phyloP scores from a whole-genome alignment of 2,888 invertebrate genomes.

The Dermolepida albohirtum region DNA sequence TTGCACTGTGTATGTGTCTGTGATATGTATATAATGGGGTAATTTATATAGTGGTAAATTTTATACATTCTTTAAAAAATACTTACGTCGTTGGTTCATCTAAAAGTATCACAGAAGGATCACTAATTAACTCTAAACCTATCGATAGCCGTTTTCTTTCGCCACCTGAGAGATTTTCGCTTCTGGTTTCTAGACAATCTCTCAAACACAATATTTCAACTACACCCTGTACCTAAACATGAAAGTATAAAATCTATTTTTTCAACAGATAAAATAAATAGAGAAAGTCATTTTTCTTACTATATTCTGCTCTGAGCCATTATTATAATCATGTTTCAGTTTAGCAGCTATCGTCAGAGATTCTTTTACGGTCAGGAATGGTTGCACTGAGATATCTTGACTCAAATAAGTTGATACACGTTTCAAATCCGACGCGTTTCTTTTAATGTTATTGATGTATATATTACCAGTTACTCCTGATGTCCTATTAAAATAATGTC shows the following conservation, averaged over 20 bases:
- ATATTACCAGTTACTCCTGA: conserved; percentile 75
- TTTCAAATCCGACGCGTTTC: conserved; percentile 78
- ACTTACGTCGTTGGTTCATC: conserved; percentile 87
- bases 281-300: conserved; percentile 65
- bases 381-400: conserved; percentile 81
- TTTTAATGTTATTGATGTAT: conserved; percentile 74
- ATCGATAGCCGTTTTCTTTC: conserved; percentile 82
- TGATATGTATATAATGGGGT: no score
- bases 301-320: conserved; percentile 71
- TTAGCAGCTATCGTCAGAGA: conserved; percentile 80
- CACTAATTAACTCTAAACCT: conserved; percentile 83
- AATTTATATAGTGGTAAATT: no score
- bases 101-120: conserved; percentile 84
- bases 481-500: conserved; percentile 1
- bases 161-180: conserved; percentile 79
- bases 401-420: conserved; percentile 84
- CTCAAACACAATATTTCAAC: conserved; percentile 77
- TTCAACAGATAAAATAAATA: no score
- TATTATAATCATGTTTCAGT: conserved; percentile 75
- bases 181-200: conserved; percentile 74
- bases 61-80: conserved; percentile 51
- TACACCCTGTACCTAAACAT: conserved; percentile 76
- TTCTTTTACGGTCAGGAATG: conserved; percentile 78
- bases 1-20: no score
- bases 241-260: neutral